Evolutionary conservation across 2,113 vertebrate genomes (phyloP).

Genomic region (Copsychus sechellarum): DNA sequence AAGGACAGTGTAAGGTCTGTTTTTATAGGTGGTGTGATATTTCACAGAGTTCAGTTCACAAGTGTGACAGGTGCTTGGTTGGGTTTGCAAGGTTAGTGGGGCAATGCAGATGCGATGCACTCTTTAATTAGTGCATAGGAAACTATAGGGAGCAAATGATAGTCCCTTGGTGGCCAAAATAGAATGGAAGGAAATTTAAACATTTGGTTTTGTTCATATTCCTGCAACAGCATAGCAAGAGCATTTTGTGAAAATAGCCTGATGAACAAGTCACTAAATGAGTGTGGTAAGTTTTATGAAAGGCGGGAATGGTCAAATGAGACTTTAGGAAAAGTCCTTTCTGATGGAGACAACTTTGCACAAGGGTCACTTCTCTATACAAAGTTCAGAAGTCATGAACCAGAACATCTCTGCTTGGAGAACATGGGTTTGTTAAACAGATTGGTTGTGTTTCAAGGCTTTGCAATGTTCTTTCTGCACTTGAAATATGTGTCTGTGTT

Average conservation of each 20-base stretch:
- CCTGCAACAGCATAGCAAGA: neutral
- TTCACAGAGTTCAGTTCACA: neutral
- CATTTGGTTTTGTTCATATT: neutral
- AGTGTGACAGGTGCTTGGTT: neutral
- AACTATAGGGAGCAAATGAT: neutral
- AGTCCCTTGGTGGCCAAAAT: neutral
- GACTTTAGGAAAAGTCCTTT: neutral
- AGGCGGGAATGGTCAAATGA: neutral
- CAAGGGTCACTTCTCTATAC: neutral
- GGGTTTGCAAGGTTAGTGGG: neutral
- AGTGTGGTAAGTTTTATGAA: neutral
- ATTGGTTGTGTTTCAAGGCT: neutral
- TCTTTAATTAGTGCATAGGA: neutral
- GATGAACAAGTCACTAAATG: neutral
- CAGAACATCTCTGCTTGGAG: neutral
- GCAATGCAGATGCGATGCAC: neutral
- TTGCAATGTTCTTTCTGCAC: constrained; percentile 1
- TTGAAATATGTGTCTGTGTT: constrained; percentile 5
- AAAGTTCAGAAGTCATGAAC: neutral
- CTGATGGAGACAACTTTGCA: neutral
- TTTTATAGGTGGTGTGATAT: neutral
- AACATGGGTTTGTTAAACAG: neutral
- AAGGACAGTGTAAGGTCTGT: neutral
- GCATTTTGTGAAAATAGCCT: neutral
- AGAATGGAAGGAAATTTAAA: neutral